phyloP scores from a whole-genome alignment of 2,797 vertebrate species.

The Phrynocephalus vlangalii region DNA sequence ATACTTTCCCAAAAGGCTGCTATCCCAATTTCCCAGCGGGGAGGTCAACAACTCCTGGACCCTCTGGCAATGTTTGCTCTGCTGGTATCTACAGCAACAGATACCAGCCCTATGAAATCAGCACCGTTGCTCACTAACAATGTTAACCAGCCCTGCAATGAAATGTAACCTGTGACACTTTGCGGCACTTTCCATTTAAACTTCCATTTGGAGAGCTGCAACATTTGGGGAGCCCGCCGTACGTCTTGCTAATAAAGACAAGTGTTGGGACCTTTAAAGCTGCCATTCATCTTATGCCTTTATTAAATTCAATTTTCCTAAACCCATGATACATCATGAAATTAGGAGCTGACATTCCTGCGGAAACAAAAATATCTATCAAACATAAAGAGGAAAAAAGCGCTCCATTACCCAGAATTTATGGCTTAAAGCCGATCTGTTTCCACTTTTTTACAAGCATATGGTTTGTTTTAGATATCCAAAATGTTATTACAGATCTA shows the following conservation, averaged over 20 bases:
- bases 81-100: slow-evolving; percentile 79
- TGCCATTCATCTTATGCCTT: slow-evolving; percentile 86
- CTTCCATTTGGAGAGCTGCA: slow-evolving; percentile 83
- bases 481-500: slow-evolving; percentile 82
- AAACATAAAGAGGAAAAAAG: slow-evolving; percentile 79
- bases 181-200: slow-evolving; percentile 86
- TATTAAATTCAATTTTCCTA: slow-evolving; percentile 88
- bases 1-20: slow-evolving; percentile 64
- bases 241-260: slow-evolving; percentile 87
- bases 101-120: slow-evolving; percentile 78
- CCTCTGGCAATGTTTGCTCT: slow-evolving; percentile 72
- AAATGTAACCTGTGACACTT: slow-evolving; percentile 85
- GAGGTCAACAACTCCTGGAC: slow-evolving; percentile 49
- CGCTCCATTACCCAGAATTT: slow-evolving; percentile 81
- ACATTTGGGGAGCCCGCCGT: slow-evolving; percentile 82
- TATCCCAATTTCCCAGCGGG: slow-evolving; percentile 46
- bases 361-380: slow-evolving; percentile 86
- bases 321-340: slow-evolving; percentile 84
- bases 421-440: slow-evolving; percentile 81
- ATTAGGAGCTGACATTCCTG: slow-evolving; percentile 86
- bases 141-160: slow-evolving; percentile 80
- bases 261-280: slow-evolving; percentile 87
- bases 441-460: slow-evolving; percentile 81
- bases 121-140: slow-evolving; percentile 78
- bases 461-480: slow-evolving; percentile 82